Conservation (phyloP, 2,113 vertebrate species). For the Lucifuga dentata region DNA sequence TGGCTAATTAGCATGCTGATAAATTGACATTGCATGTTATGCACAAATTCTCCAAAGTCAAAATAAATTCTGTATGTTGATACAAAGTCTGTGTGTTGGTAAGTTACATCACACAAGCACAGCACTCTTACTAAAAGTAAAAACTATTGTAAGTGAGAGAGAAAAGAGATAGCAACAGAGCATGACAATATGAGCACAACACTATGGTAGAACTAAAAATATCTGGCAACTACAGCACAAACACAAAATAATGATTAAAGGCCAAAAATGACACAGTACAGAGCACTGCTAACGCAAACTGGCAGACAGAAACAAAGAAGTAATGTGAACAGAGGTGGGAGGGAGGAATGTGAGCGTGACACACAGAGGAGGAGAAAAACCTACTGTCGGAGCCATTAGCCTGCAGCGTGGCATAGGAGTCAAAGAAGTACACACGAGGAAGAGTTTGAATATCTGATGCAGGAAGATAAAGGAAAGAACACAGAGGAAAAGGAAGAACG, state of each 20-base stretch:
- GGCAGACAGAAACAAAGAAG: slow-evolving; percentile 28
- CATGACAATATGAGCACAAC: slow-evolving; percentile 7
- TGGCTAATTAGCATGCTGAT: slow-evolving; percentile 33
- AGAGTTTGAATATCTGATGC: slow-evolving; percentile 88
- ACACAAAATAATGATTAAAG: slow-evolving; percentile 9
- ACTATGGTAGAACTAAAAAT: background rate
- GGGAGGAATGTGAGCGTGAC: slow-evolving; percentile 34
- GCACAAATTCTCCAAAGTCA: slow-evolving; percentile 21
- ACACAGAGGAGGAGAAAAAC: slow-evolving; percentile 69
- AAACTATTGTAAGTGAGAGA: slow-evolving; percentile 27
- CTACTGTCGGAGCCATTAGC: slow-evolving; percentile 87
- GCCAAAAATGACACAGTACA: slow-evolving; percentile 23
- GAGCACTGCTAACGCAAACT: slow-evolving; percentile 24
- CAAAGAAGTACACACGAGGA: slow-evolving; percentile 90
- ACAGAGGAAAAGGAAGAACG: slow-evolving; percentile 24
- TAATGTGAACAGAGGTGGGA: slow-evolving; percentile 14
- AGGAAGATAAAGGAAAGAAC: slow-evolving; percentile 35
- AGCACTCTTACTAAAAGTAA: slow-evolving; percentile 36
- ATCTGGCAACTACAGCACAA: slow-evolving; percentile 8
- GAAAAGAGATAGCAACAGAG: slow-evolving; percentile 14
- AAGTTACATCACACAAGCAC: slow-evolving; percentile 44
- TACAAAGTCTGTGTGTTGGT: background rate
- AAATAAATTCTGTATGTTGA: background rate
- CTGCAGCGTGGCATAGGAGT: slow-evolving; percentile 86
- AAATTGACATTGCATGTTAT: slow-evolving; percentile 3